Conservation (phyloP, 2,797 vertebrate genomes). For the Cynopterus sphinx region DNA sequence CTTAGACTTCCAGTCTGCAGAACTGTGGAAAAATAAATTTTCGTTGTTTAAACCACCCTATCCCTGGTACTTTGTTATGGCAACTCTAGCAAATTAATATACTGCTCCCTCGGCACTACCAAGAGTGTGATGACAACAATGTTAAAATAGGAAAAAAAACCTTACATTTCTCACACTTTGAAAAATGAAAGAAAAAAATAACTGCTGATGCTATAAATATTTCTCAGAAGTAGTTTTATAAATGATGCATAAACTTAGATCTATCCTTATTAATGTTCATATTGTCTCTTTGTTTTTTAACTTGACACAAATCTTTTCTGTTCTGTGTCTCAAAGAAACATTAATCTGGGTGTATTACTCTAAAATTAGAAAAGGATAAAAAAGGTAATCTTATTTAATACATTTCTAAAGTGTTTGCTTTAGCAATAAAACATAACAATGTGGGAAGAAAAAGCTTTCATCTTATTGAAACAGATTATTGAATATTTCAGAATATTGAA, state of each 20-base stretch:
- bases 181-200: constrained; percentile 72
- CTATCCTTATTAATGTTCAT: constrained; percentile 27
- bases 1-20: not conserved
- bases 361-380: constrained; percentile 71
- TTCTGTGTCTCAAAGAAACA: constrained; percentile 73
- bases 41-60: not conserved
- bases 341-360: constrained; percentile 70
- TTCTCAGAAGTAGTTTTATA: constrained; percentile 71
- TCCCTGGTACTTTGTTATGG: not conserved
- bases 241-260: constrained; percentile 73
- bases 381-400: constrained; percentile 73
- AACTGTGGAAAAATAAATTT: not conserved
- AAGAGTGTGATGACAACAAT: not conserved
- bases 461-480: not conserved
- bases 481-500: constrained; percentile 68
- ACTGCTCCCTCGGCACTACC: constrained; percentile 28
- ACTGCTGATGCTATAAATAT: constrained; percentile 35
- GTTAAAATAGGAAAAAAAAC: not conserved
- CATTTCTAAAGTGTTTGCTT: constrained; percentile 74
- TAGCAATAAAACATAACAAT: constrained; percentile 68
- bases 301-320: constrained; percentile 54
- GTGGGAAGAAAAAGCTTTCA: constrained; percentile 66
- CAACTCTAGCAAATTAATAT: not conserved
- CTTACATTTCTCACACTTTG: constrained; percentile 64
- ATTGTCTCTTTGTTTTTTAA: constrained; percentile 19